phyloP scores from a whole-genome alignment of 2,888 invertebrate species.

The Tenthredo scrophulariae region DNA sequence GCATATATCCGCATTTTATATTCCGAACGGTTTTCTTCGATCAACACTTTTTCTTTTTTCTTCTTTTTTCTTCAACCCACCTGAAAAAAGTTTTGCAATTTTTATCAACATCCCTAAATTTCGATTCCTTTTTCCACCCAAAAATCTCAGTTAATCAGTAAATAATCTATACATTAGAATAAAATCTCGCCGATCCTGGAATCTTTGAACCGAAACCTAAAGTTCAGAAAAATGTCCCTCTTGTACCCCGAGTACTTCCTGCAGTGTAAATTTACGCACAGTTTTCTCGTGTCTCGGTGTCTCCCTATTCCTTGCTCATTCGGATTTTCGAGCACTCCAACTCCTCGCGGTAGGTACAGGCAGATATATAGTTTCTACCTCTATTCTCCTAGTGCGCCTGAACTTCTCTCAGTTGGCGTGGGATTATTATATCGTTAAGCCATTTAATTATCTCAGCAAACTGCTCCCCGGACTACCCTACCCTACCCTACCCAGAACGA shows the following conservation, averaged over 20 bases:
- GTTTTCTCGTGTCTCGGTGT: background rate
- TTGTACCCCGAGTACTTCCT: background rate
- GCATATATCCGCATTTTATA: background rate
- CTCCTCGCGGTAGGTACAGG: background rate
- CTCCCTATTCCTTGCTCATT: background rate
- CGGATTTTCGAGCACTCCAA: background rate
- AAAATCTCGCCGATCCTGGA: background rate
- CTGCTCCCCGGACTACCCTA: constrained; percentile 75
- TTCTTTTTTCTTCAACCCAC: background rate
- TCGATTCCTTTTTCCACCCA: background rate
- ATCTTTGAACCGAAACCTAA: background rate
- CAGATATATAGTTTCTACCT: background rate
- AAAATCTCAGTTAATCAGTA: too few relatives aligned
- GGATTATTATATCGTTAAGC: constrained; percentile 78
- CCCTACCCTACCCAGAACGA: constrained; percentile 59
- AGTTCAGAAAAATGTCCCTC: background rate
- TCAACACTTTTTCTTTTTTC: background rate
- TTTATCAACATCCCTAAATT: background rate
- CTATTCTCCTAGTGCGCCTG: constrained; percentile 37
- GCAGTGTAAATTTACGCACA: background rate
- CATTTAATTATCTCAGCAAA: constrained; percentile 78
- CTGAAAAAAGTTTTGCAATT: background rate
- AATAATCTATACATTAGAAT: too few relatives aligned
- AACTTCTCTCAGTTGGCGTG: constrained; percentile 61
- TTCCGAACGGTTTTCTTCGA: background rate